phyloP scores from a whole-genome alignment of 2,113 vertebrate species.

The Neotragus moschatus region DNA sequence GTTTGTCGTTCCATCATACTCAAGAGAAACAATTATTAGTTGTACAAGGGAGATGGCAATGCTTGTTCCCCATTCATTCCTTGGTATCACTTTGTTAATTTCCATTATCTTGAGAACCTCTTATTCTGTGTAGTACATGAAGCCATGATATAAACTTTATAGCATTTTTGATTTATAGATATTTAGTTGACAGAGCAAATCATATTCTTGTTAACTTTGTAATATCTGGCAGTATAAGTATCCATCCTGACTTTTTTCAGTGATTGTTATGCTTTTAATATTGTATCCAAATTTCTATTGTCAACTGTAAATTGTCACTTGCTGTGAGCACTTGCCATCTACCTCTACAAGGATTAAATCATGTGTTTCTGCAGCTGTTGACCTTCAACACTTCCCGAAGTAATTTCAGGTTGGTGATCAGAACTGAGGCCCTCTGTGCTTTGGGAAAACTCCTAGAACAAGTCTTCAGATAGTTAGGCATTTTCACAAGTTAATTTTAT shows the following conservation, averaged over 20 bases:
- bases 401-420: neutral
- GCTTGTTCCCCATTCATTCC: neutral
- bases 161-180: neutral
- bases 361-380: neutral
- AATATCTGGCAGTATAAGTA: neutral
- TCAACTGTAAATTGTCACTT: neutral
- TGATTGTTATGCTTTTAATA: neutral
- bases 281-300: neutral
- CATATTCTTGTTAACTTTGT: neutral
- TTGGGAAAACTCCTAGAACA: neutral
- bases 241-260: neutral
- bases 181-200: neutral
- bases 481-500: neutral
- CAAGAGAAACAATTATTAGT: too few species aligned
- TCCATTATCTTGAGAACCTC: neutral
- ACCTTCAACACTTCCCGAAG: neutral
- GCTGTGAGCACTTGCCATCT: neutral
- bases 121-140: neutral
- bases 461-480: neutral
- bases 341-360: neutral
- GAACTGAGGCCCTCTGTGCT: neutral
- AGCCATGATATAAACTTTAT: neutral
- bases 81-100: neutral
- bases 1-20: neutral
- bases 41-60: neutral